Conservation (phyloP, 2,888 invertebrate genomes). For the Alentia gelatinosa region DNA sequence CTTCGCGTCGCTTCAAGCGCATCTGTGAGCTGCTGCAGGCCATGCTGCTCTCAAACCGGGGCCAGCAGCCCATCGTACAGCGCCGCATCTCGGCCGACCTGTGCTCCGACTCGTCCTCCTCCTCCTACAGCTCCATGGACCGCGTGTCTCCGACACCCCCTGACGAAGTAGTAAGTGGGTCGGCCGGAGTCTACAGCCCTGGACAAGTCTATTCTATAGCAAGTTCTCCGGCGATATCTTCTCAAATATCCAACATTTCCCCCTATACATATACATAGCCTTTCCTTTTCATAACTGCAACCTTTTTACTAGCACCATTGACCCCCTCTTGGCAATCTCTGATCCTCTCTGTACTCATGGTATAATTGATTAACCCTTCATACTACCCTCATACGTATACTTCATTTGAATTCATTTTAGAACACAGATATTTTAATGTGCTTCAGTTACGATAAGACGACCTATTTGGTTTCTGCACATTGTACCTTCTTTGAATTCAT, state of each 20-base stretch:
- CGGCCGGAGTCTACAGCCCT: constrained; percentile 47
- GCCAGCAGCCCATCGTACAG: constrained; percentile 71
- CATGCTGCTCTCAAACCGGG: constrained; percentile 76
- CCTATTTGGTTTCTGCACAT: neutral
- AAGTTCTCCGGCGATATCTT: constrained; percentile 50
- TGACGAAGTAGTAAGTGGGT: constrained; percentile 60
- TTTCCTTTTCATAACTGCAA: neutral
- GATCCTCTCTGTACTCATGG: neutral
- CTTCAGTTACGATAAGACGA: neutral
- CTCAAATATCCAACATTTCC: constrained; percentile 27
- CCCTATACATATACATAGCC: neutral
- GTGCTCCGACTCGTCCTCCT: constrained; percentile 65
- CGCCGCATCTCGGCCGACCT: constrained; percentile 78
- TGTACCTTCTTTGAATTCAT: neutral
- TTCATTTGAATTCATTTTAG: neutral
- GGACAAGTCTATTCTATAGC: constrained; percentile 54
- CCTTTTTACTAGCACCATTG: neutral
- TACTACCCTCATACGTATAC: neutral
- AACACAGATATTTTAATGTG: neutral
- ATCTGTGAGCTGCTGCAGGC: constrained; percentile 97
- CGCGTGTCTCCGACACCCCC: constrained; percentile 64
- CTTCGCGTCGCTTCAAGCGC: constrained; percentile 94
- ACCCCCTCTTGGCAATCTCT: too few species aligned
- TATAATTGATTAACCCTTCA: neutral
- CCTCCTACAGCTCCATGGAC: constrained; percentile 67